Conservation (phyloP, 2,113 vertebrate species). For the Lethenteron camtschaticum region DNA sequence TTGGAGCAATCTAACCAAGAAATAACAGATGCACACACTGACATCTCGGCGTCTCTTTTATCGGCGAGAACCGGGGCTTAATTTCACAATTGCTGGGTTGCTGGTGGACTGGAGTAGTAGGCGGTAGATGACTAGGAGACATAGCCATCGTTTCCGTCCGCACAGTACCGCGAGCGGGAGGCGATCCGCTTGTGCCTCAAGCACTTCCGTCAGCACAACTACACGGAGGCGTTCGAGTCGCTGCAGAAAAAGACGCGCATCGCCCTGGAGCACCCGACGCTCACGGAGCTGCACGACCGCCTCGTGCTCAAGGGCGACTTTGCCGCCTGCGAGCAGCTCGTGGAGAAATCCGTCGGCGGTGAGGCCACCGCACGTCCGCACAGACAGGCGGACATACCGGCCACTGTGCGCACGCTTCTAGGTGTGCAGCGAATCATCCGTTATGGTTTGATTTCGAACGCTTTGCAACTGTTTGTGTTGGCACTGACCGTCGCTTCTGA, state of each 20-base stretch:
- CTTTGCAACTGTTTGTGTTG: too few species aligned
- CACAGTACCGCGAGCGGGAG: constrained; percentile 98
- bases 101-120: too few species aligned
- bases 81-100: too few species aligned
- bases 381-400: constrained; percentile 8
- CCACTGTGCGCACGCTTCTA: not conserved
- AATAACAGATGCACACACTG: too few species aligned
- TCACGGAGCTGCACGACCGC: constrained; percentile 82
- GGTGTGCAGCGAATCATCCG: too few species aligned
- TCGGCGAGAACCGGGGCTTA: too few species aligned
- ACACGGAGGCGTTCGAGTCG: constrained; percentile 96
- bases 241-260: constrained; percentile 97
- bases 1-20: too few species aligned
- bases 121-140: too few species aligned
- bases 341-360: constrained; percentile 95
- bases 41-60: too few species aligned
- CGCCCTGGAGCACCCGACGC: constrained; percentile 80
- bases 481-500: too few species aligned
- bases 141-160: constrained; percentile 19
- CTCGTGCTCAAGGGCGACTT: constrained; percentile 86
- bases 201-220: constrained; percentile 97
- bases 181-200: constrained; percentile 96
- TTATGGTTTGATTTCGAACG: too few species aligned
- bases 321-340: constrained; percentile 80
- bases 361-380: constrained; percentile 15